A percentile compares a stretch with the other conserved stretches of the same genome.
These are phyloP conservation scores for Urocynchramus pylzowi DNA, from an alignment of 2,113 vertebrate species.

Conservation along the genomic window DNA sequence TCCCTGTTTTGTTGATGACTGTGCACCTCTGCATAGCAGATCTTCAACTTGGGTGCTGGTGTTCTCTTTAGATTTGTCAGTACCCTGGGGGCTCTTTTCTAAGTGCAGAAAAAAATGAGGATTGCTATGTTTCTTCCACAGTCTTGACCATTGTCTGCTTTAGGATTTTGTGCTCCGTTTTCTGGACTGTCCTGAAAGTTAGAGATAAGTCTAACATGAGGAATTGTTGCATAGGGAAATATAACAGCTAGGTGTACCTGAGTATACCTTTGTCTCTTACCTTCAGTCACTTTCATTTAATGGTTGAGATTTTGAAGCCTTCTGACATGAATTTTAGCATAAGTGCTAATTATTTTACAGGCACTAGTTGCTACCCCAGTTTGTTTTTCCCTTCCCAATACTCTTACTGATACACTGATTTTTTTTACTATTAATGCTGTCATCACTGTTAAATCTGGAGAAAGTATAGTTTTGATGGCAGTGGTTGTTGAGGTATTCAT, in stretches of 20 bases:
- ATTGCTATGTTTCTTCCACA: too few relatives aligned
- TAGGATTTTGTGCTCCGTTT: too few relatives aligned
- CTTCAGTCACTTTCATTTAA: neutral
- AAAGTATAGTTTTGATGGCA: neutral
- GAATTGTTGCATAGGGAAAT: neutral
- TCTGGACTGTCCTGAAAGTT: neutral
- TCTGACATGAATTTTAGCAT: neutral
- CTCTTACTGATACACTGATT: neutral
- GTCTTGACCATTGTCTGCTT: too few relatives aligned
- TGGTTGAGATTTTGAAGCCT: neutral
- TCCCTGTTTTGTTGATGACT: neutral
- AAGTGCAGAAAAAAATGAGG: neutral
- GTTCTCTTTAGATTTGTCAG: neutral
- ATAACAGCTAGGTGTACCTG: neutral
- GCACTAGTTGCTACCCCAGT: neutral
- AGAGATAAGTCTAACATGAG: neutral
- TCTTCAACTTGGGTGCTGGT: neutral
- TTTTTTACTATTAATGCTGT: neutral
- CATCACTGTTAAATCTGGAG: neutral
- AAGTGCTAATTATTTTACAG: neutral
- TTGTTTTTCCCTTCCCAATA: neutral
- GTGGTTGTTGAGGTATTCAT: neutral
- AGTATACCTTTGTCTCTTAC: neutral
- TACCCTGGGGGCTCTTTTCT: neutral
- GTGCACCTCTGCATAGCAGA: neutral